Base-by-base conservation (phyloP, 2,888 invertebrate genomes). In the Calliphora vomitoria region DNA sequence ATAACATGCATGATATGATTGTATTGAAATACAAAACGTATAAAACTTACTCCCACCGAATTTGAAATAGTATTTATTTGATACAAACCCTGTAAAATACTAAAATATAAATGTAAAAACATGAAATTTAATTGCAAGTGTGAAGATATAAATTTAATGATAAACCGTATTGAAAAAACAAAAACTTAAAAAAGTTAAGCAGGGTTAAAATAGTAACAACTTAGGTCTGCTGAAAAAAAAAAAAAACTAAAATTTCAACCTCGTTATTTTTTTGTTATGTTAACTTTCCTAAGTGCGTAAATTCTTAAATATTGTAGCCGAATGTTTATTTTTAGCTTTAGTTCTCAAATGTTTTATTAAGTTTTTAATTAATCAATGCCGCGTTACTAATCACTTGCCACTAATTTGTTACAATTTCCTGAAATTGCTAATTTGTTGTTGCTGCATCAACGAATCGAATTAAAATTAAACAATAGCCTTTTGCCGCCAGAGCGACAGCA, bases 341-440 rank as follows among this genome's bases (percentile, higher is more conserved):
- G 8, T 25, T 38, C 8, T 25, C n/a, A 50, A 38, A 25, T 68
- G 50, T 62, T 76, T 85, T 71, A 81, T 76, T 71, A 64, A 85
- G 62, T 83, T 78, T 84, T 84, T 84, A 86, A 75, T 83, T 85
- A 85, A 86, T 89, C 89, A 90, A 88, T 90, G 87, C 88, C 88
- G 90, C 91, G 91, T 91, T 91, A 91, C 91, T 92, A 91, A 91
- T 91, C 91, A 91, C 90, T 90, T 91, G 89, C 91, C 91, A 92
- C 91, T 91, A 92, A 92, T 92, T 92, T 92, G 92, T 91, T 89
- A 91, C 91, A 90, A 92, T 91, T 91, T 92, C 92, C 91, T 91
- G 92, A 90, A 90, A 88, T 91, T 91, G 92, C 92, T 91, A 90
- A 91, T 91, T 90, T 90, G 58, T 90, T 90, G 86, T 85, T 89